Percentiles rank a stretch among this genome's conserved stretches.
Evolutionary conservation across 2,888 invertebrate species (phyloP).

Genomic region (Lasioglossum figueresi): DNA sequence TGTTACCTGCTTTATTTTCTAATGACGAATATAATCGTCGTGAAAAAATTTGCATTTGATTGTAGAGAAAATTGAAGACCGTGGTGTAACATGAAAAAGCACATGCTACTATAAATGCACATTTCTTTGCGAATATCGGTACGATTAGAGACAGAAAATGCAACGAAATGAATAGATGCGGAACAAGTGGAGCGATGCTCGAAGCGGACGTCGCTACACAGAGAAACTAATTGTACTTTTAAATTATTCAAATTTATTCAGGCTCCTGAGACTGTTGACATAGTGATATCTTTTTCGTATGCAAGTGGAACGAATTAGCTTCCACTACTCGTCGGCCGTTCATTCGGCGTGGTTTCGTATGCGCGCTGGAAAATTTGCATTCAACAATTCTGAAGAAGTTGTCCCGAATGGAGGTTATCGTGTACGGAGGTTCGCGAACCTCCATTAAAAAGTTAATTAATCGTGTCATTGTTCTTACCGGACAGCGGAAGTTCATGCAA

Average conservation of each 20-base stretch:
- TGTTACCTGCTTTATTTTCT: no score
- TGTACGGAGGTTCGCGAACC: neutral
- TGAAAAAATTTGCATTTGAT: no score
- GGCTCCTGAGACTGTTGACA: conserved; percentile 15
- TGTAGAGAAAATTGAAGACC: no score
- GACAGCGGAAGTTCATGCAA: neutral
- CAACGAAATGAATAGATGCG: neutral
- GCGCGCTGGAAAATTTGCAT: neutral
- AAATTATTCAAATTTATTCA: conserved; percentile 32
- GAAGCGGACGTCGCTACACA: neutral
- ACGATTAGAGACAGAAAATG: neutral
- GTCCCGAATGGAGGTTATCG: neutral
- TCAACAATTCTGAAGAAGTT: neutral
- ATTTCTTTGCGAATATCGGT: neutral
- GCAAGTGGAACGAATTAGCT: conserved; percentile 16
- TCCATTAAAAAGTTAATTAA: neutral
- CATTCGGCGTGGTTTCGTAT: conserved; percentile 10
- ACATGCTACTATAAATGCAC: neutral
- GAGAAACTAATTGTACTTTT: conserved; percentile 15
- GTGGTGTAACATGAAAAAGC: no score
- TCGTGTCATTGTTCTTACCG: neutral
- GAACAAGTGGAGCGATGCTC: neutral
- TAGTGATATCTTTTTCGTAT: conserved; percentile 18
- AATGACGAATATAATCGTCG: no score
- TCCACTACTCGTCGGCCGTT: neutral